Percentiles rank a stretch among this genome's conserved stretches.
phyloP scores from a whole-genome alignment of 2,888 invertebrate species.

The Apocheima hispidaria region DNA sequence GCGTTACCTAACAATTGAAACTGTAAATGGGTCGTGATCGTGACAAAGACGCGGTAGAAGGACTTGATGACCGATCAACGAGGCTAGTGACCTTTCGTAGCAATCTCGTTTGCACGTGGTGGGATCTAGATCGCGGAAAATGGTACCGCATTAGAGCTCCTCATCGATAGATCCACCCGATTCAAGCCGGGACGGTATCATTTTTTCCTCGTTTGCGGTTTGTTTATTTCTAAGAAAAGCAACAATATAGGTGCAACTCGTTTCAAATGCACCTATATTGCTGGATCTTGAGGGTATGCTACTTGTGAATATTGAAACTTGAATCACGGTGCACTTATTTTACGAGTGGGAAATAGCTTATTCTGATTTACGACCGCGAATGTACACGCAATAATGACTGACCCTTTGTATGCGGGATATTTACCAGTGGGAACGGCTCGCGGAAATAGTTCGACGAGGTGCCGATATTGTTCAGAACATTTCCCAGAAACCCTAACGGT shows the following conservation, averaged over 20 bases:
- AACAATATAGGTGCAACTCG: neutral
- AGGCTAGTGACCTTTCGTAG: conserved; percentile 76
- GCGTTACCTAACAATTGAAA: conserved; percentile 71
- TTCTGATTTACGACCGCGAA: conserved; percentile 29
- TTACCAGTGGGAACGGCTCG: conserved; percentile 55
- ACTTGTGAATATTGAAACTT: conserved; percentile 29
- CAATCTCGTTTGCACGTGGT: conserved; percentile 67
- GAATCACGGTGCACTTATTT: conserved; percentile 26
- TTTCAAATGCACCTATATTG: neutral
- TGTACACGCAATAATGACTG: conserved; percentile 32
- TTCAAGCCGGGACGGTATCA: conserved; percentile 13
- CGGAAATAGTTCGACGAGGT: conserved; percentile 59
- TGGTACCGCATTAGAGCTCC: conserved; percentile 25
- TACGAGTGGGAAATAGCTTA: conserved; percentile 32
- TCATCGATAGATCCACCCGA: conserved; percentile 13
- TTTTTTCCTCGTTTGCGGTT: conserved; percentile 32
- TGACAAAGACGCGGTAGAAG: conserved; percentile 70
- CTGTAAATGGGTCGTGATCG: conserved; percentile 83
- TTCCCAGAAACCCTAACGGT: conserved; percentile 76
- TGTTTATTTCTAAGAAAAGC: conserved; percentile 1
- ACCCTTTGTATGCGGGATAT: conserved; percentile 46
- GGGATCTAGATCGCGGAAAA: conserved; percentile 59
- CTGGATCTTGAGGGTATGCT: conserved; percentile 2
- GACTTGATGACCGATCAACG: conserved; percentile 74
- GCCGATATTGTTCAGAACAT: conserved; percentile 70